These are phyloP conservation scores for Eidolon dupreanum DNA, from an alignment of 2,797 vertebrate species.

Conservation along the genomic window DNA sequence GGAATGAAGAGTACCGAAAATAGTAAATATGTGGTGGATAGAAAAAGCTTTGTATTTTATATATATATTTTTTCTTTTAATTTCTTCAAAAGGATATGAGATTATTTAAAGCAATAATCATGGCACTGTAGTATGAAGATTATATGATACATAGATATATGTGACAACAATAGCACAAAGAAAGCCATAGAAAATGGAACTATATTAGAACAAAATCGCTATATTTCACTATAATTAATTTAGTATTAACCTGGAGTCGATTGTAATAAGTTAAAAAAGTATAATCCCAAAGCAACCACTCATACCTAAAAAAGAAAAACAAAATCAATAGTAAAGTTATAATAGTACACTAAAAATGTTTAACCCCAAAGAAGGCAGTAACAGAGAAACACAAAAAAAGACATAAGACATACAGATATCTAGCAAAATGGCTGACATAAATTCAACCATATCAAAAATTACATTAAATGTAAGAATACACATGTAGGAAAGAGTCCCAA, in stretches of 20 bases:
- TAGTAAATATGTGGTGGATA: background rate
- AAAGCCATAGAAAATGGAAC: background rate
- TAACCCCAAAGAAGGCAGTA: background rate
- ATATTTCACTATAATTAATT: background rate
- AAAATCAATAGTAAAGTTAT: background rate
- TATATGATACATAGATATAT: background rate
- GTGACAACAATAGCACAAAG: background rate
- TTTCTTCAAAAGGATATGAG: background rate
- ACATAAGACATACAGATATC: background rate
- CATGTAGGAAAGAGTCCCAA: background rate
- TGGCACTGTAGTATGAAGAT: background rate
- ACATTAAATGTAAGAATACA: background rate
- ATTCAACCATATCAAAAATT: background rate
- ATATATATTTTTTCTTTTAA: background rate
- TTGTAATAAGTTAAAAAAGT: background rate
- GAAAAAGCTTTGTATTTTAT: background rate
- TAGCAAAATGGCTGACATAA: background rate
- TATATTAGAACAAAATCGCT: background rate
- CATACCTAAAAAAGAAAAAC: background rate
- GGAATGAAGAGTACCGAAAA: background rate
- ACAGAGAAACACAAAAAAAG: background rate
- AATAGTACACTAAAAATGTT: background rate
- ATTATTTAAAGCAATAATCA: constrained; percentile 15
- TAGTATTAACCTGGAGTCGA: background rate
- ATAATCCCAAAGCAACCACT: background rate